Evolutionary conservation across 2,888 invertebrate genomes (phyloP).

Genomic region (Ariolimax columbianus): DNA sequence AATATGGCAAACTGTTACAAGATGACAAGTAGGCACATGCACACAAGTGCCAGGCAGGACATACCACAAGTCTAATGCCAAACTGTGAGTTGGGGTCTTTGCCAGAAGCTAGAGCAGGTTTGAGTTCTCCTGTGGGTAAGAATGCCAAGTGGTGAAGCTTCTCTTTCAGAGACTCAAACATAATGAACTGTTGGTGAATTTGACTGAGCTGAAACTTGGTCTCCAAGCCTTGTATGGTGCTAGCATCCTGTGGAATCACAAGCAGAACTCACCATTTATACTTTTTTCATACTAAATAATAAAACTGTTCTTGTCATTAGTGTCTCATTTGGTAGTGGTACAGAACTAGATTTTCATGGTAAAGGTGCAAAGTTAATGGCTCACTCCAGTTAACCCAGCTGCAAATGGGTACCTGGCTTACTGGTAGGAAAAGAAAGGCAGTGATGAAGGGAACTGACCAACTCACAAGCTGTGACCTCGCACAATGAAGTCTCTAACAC

Average conservation of each 20-base stretch:
- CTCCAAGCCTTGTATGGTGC: conserved; percentile 65
- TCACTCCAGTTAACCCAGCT: no score
- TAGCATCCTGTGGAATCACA: conserved; percentile 63
- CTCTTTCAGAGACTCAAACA: conserved; percentile 70
- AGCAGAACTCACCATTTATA: no score
- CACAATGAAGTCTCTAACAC: no score
- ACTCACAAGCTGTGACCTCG: no score
- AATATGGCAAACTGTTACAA: neutral
- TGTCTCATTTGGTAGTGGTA: no score
- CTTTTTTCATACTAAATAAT: no score
- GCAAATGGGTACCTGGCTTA: no score
- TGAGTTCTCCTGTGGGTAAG: conserved; percentile 67
- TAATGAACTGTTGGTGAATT: conserved; percentile 62
- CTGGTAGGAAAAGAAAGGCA: no score
- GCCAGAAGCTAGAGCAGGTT: conserved; percentile 70
- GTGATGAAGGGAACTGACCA: no score
- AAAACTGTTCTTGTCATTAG: no score
- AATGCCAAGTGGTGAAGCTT: conserved; percentile 68
- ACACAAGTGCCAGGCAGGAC: conserved; percentile 49
- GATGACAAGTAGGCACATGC: neutral
- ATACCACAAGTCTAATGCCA: conserved; percentile 71
- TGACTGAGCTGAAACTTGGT: conserved; percentile 70
- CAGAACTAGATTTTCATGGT: no score
- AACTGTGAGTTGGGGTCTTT: conserved; percentile 69
- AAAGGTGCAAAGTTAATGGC: no score